phyloP scores from a whole-genome alignment of 2,888 invertebrate species.

The Diarsia mendica region DNA sequence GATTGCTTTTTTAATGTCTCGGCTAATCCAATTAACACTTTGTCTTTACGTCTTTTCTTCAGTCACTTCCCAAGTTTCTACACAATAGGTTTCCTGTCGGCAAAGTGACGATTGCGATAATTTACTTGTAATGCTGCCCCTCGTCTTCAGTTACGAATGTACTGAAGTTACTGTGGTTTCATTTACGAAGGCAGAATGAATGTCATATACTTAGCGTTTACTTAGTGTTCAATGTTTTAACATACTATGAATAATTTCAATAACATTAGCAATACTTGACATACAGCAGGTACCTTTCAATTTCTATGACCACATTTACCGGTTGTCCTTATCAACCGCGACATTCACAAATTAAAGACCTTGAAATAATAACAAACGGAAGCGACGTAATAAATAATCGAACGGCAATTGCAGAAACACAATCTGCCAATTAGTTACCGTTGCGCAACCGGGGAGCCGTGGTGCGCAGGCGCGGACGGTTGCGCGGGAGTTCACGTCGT shows the following conservation, averaged over 20 bases:
- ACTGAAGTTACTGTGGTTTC: no score
- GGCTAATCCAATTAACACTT: slow-evolving; percentile 17
- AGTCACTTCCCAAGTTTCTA: no score
- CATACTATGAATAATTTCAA: slow-evolving; percentile 39
- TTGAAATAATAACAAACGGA: slow-evolving; percentile 58
- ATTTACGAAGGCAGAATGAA: no score
- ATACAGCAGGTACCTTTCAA: slow-evolving; percentile 24
- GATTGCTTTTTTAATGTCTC: slow-evolving; percentile 43
- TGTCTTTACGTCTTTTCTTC: slow-evolving; percentile 13
- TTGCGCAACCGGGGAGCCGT: slow-evolving; percentile 54
- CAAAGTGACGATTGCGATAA: not conserved
- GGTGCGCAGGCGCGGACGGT: slow-evolving; percentile 42
- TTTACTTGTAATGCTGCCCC: slow-evolving; percentile 13
- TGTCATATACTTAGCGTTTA: not conserved
- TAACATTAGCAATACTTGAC: slow-evolving; percentile 20
- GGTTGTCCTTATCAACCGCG: slow-evolving; percentile 41
- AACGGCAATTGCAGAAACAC: slow-evolving; percentile 61
- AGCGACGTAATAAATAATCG: slow-evolving; percentile 53
- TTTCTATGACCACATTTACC: slow-evolving; percentile 26
- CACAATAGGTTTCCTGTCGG: slow-evolving; percentile 26
- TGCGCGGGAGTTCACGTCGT: slow-evolving; percentile 50
- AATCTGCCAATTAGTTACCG: slow-evolving; percentile 64
- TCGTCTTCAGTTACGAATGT: no score
- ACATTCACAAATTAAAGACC: slow-evolving; percentile 48
- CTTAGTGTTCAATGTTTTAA: slow-evolving; percentile 16